Evolutionary conservation across 2,888 invertebrate species (phyloP).

Genomic region (Homarus gammarus): DNA sequence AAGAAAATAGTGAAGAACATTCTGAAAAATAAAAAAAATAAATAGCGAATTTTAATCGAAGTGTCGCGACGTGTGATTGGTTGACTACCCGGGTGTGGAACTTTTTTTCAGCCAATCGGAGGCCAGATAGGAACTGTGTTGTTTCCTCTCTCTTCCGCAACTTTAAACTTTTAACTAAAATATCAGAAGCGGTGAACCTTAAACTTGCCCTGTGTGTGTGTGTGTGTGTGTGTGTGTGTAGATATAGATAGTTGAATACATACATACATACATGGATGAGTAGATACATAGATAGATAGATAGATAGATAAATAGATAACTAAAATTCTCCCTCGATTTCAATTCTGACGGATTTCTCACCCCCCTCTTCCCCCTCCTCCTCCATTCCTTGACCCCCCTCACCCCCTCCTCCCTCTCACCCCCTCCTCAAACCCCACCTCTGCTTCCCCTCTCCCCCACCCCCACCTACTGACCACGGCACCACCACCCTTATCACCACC

Average conservation of each 20-base stretch:
- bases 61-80: background rate
- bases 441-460: too few species aligned
- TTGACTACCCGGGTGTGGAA: background rate
- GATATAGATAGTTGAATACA: background rate
- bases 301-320: too few species aligned
- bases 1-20: too few species aligned
- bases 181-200: background rate
- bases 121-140: background rate
- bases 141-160: background rate
- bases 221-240: constrained; percentile 1
- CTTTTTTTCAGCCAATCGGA: background rate
- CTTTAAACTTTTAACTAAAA: background rate
- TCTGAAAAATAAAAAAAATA: background rate
- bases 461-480: too few species aligned
- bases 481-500: too few species aligned
- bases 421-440: too few species aligned
- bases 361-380: too few species aligned
- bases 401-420: too few species aligned
- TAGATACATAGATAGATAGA: too few species aligned
- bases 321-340: too few species aligned
- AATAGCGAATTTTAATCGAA: background rate
- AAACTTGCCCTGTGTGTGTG: background rate
- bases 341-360: too few species aligned
- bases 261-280: background rate
- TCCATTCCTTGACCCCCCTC: too few species aligned